phyloP scores from a whole-genome alignment of 2,888 invertebrate species.

The Rhagium mordax region DNA sequence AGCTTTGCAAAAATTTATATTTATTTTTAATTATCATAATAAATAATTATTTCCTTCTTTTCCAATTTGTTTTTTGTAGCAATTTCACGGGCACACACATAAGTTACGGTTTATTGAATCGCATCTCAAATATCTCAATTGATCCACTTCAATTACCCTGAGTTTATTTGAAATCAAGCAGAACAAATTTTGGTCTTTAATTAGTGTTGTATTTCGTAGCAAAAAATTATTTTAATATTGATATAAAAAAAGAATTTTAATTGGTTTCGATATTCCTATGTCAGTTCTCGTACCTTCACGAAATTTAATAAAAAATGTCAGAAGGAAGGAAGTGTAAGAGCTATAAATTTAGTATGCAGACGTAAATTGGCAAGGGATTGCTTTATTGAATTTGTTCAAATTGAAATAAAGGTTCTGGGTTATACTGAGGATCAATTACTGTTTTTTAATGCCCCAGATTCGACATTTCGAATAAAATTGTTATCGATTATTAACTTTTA shows the following conservation, averaged over 20 bases:
- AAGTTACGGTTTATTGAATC: too few relatives aligned
- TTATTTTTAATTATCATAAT: too few relatives aligned
- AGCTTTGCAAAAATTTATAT: too few relatives aligned
- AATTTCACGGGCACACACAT: too few relatives aligned
- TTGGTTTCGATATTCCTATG: background rate
- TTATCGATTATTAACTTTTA: background rate
- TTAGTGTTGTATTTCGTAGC: background rate
- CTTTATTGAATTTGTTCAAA: slow-evolving; percentile 15
- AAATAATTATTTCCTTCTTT: too few relatives aligned
- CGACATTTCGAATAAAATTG: background rate
- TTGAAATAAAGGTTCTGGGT: slow-evolving; percentile 8
- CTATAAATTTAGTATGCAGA: slow-evolving; percentile 18
- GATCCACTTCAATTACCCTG: background rate
- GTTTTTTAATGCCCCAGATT: background rate
- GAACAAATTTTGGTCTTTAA: too few relatives aligned
- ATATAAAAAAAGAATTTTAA: background rate
- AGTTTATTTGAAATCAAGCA: too few relatives aligned
- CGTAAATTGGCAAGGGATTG: slow-evolving; percentile 20
- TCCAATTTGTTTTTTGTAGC: too few relatives aligned
- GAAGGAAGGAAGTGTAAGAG: background rate
- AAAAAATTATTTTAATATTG: background rate
- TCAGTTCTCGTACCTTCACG: background rate
- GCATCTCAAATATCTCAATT: too few relatives aligned
- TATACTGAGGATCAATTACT: background rate
- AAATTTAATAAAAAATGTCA: slow-evolving; percentile 12